phyloP scores from a whole-genome alignment of 64 coral and sea anemone genomes.

The Acropora yongei region DNA sequence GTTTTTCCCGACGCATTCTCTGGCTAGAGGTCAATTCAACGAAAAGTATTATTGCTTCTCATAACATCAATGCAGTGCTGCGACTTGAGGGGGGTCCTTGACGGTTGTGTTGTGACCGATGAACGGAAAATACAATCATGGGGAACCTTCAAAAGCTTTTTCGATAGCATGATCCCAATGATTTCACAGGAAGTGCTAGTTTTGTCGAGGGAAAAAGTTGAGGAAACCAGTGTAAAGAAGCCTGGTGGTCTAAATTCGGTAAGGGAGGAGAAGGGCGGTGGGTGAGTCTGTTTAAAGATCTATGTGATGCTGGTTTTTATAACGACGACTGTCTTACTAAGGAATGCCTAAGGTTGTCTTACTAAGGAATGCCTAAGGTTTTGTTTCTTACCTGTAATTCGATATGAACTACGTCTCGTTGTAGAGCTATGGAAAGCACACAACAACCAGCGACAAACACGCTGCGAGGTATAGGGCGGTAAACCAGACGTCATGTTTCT shows the following conservation, averaged over 20 bases:
- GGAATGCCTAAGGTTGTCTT: slow-evolving; percentile 29
- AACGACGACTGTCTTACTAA: slow-evolving; percentile 2
- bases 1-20: slow-evolving; percentile 53
- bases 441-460: slow-evolving; percentile 19
- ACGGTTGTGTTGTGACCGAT: slow-evolving; percentile 16
- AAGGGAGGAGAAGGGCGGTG: slow-evolving; percentile 52
- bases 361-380: slow-evolving; percentile 30
- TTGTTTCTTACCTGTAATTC: slow-evolving; percentile 30
- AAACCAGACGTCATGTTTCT: slow-evolving; percentile 50
- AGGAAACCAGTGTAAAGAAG: slow-evolving; percentile 48
- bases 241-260: slow-evolving; percentile 38
- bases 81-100: slow-evolving; percentile 15
- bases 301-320: slow-evolving; percentile 46
- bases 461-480: slow-evolving; percentile 19
- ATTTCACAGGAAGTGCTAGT: slow-evolving; percentile 28
- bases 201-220: slow-evolving; percentile 43
- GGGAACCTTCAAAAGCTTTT: slow-evolving; percentile 20
- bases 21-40: slow-evolving; percentile 39
- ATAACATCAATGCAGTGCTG: background rate
- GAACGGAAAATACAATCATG: slow-evolving; percentile 37
- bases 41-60: slow-evolving; percentile 4
- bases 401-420: slow-evolving; percentile 29
- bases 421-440: slow-evolving; percentile 43
- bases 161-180: slow-evolving; percentile 3
- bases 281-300: slow-evolving; percentile 59